A percentile compares a stretch with the other conserved stretches of the same genome.
Conservation (phyloP, 2,113 vertebrate species). For the Actinemys pallida region DNA sequence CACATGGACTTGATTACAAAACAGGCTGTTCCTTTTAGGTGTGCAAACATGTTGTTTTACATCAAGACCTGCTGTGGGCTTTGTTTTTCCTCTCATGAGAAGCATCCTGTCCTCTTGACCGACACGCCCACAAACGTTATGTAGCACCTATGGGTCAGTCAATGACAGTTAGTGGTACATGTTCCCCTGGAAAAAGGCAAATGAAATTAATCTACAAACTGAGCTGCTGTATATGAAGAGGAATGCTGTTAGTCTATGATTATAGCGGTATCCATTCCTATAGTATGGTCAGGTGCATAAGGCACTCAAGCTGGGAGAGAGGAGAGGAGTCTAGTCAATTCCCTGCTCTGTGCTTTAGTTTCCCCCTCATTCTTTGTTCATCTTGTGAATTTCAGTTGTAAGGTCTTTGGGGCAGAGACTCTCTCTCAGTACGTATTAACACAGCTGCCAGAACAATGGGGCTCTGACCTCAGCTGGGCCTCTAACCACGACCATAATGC, state of each 20-base stretch:
- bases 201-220: not conserved
- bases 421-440: not conserved
- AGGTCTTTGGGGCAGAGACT: slow-evolving; percentile 19
- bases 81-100: not conserved
- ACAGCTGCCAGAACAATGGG: not conserved
- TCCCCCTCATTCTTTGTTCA: not conserved
- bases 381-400: not conserved
- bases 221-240: not conserved
- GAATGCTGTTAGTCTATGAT: not conserved
- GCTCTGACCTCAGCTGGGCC: slow-evolving; percentile 46
- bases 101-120: not conserved
- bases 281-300: not conserved
- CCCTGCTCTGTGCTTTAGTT: not conserved
- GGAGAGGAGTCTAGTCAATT: fast-evolving
- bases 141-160: fast-evolving
- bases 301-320: not conserved
- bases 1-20: slow-evolving; percentile 30
- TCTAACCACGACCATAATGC: not conserved
- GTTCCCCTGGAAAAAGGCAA: fast-evolving
- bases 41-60: not conserved
- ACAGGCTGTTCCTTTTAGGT: not conserved
- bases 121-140: fast-evolving
- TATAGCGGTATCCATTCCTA: not conserved
- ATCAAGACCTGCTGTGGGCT: not conserved
- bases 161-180: fast-evolving